Evolutionary conservation across 2,113 vertebrate species (phyloP).

Genomic region (Piprites chloris): DNA sequence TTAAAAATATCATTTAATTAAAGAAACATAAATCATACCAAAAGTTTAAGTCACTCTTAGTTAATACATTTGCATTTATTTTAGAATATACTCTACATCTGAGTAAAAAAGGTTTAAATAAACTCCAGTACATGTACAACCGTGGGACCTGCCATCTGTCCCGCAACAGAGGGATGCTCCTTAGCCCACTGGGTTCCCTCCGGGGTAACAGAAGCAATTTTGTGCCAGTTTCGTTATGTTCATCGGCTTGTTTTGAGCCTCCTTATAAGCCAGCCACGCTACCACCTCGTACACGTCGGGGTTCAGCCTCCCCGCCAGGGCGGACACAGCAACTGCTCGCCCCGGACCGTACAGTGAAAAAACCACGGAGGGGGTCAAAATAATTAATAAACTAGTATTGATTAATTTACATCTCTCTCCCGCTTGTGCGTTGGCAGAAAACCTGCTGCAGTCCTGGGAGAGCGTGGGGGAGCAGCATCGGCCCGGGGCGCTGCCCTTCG

Average conservation of each 20-base stretch:
- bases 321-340: slow-evolving; percentile 13
- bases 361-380: background rate
- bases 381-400: slow-evolving; percentile 69
- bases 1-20: slow-evolving; percentile 62
- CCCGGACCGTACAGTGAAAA: slow-evolving; percentile 39
- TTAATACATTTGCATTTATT: slow-evolving; percentile 78
- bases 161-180: slow-evolving; percentile 15
- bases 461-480: background rate
- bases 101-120: slow-evolving; percentile 82
- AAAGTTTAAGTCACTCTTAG: slow-evolving; percentile 57
- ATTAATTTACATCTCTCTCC: slow-evolving; percentile 69
- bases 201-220: slow-evolving; percentile 43
- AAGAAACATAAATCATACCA: slow-evolving; percentile 56
- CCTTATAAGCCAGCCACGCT: slow-evolving; percentile 20
- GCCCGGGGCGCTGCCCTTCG: background rate
- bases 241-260: slow-evolving; percentile 64
- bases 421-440: slow-evolving; percentile 72
- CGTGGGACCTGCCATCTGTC: slow-evolving; percentile 64
- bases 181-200: slow-evolving; percentile 63
- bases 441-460: slow-evolving; percentile 44
- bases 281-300: slow-evolving; percentile 18
- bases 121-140: slow-evolving; percentile 70
- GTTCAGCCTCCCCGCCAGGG: background rate
- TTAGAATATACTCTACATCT: slow-evolving; percentile 82
- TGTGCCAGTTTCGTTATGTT: slow-evolving; percentile 57